These are phyloP conservation scores for Lerista edwardsae DNA, from an alignment of 2,797 vertebrate genomes.

Conservation along the genomic window DNA sequence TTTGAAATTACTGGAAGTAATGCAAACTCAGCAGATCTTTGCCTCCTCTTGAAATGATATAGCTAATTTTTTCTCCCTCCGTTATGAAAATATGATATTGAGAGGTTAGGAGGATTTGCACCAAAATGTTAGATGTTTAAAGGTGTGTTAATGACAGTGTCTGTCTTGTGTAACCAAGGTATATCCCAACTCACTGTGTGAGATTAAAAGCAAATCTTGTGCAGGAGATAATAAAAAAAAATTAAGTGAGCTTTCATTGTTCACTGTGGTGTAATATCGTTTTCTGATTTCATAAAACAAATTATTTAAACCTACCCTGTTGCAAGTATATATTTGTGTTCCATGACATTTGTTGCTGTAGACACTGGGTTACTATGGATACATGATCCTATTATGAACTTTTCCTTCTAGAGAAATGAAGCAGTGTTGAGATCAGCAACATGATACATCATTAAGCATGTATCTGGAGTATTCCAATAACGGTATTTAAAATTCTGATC, in stretches of 20 bases:
- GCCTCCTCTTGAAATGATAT: neutral
- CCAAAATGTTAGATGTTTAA: neutral
- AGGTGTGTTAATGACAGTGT: neutral
- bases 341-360: neutral
- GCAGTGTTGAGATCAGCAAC: neutral
- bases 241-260: slow-evolving; percentile 8
- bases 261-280: rapidly evolving
- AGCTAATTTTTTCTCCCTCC: neutral
- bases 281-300: neutral
- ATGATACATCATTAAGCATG: neutral
- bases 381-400: neutral
- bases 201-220: neutral
- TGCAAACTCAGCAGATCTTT: neutral
- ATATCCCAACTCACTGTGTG: rapidly evolving
- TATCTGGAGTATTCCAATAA: neutral
- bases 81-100: neutral
- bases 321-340: rapidly evolving
- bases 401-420: neutral
- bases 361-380: neutral
- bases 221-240: neutral
- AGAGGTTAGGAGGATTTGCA: neutral
- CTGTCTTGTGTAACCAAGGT: neutral
- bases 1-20: neutral
- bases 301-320: neutral
- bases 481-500: neutral